Base-by-base conservation (phyloP, 37 sponge, comb jelly and placozoan species). In the Spongia lamella region DNA sequence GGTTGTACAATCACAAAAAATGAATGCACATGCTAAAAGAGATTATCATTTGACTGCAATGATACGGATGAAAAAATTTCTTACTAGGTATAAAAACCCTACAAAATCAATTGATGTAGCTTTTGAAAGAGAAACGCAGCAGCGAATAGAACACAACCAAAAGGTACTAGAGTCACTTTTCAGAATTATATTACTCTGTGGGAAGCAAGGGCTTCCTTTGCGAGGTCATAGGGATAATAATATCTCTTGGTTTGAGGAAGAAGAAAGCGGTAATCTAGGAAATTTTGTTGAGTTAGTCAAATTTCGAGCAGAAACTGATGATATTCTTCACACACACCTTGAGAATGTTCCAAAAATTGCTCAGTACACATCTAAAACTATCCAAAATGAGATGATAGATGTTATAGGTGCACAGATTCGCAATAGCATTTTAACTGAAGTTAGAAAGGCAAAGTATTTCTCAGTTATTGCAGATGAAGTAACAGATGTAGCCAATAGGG, bases 391-490 rank as follows among this genome's bases (percentile, higher is more conserved):
- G 61, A 17, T 88, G 66, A 56, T 88, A 15, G 61, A 38, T 49
- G 74, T 82, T 20, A 40, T 55, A 22, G 82, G 82, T 5, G n/a
- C 47, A 16, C 20, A 56, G 7, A 82, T 82, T 40, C 75, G 61
- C 29, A 40, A 19, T 17, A 55, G 56, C 33, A 73, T 80, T 27
- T 16, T 73, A 38, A 53, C 20, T 40, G 71, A 83, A 36, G 70
- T 69, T 16, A 76, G 69, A 54, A n/a, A 37, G 25, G 77, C 71
- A 43, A 86, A 58, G 26, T 86, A 47, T 47, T 85, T 38, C 60
- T 73, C 87, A 22, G 38, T 85, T 56, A 86, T 86, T 80, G 87
- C 81, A 32, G 87, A 86, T 67, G 81, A 86, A 58, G 70, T 80
- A 16, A 69, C 79, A 7, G 87, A 86, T 67, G 38, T 29, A 27